Evolutionary conservation across 2,113 vertebrate genomes (phyloP).

Genomic region (Gambusia holbrooki): DNA sequence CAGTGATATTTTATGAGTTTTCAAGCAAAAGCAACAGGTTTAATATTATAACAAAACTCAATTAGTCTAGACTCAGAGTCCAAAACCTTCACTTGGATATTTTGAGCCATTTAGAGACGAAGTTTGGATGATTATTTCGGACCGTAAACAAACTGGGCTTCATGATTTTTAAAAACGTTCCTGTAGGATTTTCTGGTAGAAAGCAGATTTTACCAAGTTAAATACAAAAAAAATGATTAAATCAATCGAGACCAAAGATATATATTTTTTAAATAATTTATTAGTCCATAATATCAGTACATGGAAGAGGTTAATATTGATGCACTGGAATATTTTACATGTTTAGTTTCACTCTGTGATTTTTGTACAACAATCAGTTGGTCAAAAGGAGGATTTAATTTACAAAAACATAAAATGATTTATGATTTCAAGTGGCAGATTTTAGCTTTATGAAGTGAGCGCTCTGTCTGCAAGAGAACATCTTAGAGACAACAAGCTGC

Average conservation of each 20-base stretch:
- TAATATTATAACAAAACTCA: too few species aligned
- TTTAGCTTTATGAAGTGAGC: not conserved
- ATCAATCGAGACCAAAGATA: not conserved
- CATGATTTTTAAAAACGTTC: too few species aligned
- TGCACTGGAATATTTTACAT: slow-evolving; percentile 44
- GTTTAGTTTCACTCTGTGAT: slow-evolving; percentile 35
- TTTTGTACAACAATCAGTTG: slow-evolving; percentile 56
- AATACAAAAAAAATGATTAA: not conserved
- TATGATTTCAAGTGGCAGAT: slow-evolving; percentile 30
- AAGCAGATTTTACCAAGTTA: not conserved
- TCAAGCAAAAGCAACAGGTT: too few species aligned
- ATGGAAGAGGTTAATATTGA: slow-evolving; percentile 47
- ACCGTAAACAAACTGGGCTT: too few species aligned
- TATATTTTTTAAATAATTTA: slow-evolving; percentile 56
- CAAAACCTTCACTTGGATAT: too few species aligned
- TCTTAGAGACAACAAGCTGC: not conserved
- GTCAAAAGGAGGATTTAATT: slow-evolving; percentile 46
- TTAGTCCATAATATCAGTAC: slow-evolving; percentile 49
- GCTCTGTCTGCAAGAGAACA: not conserved
- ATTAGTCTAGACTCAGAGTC: too few species aligned
- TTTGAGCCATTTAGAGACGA: too few species aligned
- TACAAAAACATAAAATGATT: slow-evolving; percentile 46
- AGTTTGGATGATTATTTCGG: too few species aligned
- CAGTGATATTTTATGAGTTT: too few species aligned
- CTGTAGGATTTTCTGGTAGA: not conserved